Evolutionary conservation across 2,113 vertebrate genomes (phyloP), one percentile per base, ranked within the genome.

Genomic region (Melospiza melodia): DNA sequence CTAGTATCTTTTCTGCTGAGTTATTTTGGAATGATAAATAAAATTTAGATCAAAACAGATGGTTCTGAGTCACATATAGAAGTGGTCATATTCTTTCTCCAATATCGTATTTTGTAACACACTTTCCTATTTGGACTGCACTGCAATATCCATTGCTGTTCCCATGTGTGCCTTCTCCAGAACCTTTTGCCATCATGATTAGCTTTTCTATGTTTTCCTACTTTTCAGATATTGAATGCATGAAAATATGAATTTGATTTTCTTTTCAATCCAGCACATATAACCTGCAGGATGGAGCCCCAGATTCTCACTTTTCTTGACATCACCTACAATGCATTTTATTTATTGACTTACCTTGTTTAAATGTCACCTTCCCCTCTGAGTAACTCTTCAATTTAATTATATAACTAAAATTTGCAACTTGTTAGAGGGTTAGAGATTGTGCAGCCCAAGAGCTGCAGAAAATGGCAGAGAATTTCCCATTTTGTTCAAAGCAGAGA

Each of bases 21-120:
- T 87, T 80, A 91, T 82, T 95, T 85, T 80, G 35, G 44, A 89
- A 73, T 28, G 46, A 82, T 87, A 91, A 94, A 87, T 76, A 87
- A 78, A 91, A 91, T 87, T 78, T 54, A 82, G 31, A 86, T 68
- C 49, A 85, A 94, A 96, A 39, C 92, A 96, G 89, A 95, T 28
- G 27, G 81, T 76, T 87, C 67, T 94, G 93, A 95, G 89, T 94
- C 84, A 96, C n/a, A 80, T 71, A 89, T 20, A 80, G 7, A 73
- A 84, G 75, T 93, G 91, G 87, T 94, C 84, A 89, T 66, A 76
- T 79, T 93, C 67, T 73, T 94, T 91, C 67, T 73, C 74, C 81
- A 68, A 57, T 69, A 78, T 52, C 37, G 51, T 85, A 25, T 79
- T 92, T 89, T 0, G 0, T 31, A 89, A 78, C 37, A 54, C 16